Evolutionary conservation across 2,113 vertebrate genomes (phyloP).

Genomic region (Triplophysa siluroides): DNA sequence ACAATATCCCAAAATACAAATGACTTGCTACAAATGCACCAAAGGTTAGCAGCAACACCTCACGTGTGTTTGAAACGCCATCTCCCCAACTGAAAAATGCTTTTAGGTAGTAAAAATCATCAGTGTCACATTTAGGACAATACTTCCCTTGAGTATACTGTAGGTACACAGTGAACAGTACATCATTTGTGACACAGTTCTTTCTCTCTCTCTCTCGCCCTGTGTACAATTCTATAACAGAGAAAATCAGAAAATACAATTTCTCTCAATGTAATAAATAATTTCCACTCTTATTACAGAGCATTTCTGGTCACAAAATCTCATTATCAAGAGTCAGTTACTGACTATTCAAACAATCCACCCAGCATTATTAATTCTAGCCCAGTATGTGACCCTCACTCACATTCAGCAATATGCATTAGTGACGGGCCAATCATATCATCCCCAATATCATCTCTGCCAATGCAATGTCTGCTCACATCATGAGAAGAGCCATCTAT

Average conservation of each 20-base stretch:
- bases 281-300: slow-evolving; percentile 4
- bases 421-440: slow-evolving; percentile 17
- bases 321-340: slow-evolving; percentile 12
- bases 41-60: too few species aligned
- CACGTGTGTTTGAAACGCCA: too few species aligned
- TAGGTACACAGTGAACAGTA: too few species aligned
- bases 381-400: not conserved
- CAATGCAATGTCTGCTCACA: slow-evolving; percentile 35
- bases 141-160: too few species aligned
- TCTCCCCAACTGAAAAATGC: too few species aligned
- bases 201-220: not conserved
- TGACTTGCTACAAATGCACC: too few species aligned
- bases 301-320: slow-evolving; percentile 8
- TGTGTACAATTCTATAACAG: not conserved
- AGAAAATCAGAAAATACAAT: not conserved
- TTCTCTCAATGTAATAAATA: not conserved
- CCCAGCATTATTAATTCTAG: not conserved
- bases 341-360: slow-evolving; percentile 14
- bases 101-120: too few species aligned
- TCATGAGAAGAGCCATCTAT: slow-evolving; percentile 28
- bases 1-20: too few species aligned
- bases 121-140: too few species aligned
- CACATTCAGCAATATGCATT: not conserved
- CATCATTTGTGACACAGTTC: too few species aligned
- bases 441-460: slow-evolving; percentile 22